phyloP scores from a whole-genome alignment of 2,113 vertebrate species.

The Tragelaphus scriptus region DNA sequence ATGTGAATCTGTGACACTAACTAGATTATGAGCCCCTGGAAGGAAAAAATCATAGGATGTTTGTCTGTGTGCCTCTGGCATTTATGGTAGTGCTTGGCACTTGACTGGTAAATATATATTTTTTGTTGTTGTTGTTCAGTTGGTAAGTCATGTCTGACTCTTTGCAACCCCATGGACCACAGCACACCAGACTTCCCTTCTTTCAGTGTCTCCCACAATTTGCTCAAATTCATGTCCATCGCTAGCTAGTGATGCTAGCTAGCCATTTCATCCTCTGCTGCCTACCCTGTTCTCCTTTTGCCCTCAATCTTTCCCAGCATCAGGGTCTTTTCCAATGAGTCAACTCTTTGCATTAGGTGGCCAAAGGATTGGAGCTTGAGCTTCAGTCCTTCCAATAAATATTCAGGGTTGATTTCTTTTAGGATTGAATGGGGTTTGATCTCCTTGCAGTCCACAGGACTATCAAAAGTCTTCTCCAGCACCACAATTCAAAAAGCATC shows the following conservation, averaged over 20 bases:
- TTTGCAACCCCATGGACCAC: neutral
- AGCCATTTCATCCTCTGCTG: neutral
- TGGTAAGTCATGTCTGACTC: neutral
- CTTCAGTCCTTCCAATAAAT: neutral
- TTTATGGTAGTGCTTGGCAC: neutral
- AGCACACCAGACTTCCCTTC: neutral
- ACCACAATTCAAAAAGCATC: neutral
- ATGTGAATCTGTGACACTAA: neutral
- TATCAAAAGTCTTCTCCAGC: neutral
- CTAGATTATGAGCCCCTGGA: neutral
- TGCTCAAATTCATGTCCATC: neutral
- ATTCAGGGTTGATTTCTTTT: neutral
- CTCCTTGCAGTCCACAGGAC: neutral
- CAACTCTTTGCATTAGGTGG: neutral
- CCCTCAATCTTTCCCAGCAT: neutral
- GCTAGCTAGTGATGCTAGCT: neutral
- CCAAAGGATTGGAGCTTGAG: neutral
- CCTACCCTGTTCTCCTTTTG: neutral
- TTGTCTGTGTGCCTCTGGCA: neutral
- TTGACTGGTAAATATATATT: neutral
- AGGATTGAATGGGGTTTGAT: neutral
- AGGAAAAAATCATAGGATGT: neutral
- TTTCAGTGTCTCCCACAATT: neutral
- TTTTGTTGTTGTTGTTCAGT: neutral
- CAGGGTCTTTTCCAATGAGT: neutral